Conservation (phyloP, 2,113 vertebrate species). For the Alligator mississippiensis region DNA sequence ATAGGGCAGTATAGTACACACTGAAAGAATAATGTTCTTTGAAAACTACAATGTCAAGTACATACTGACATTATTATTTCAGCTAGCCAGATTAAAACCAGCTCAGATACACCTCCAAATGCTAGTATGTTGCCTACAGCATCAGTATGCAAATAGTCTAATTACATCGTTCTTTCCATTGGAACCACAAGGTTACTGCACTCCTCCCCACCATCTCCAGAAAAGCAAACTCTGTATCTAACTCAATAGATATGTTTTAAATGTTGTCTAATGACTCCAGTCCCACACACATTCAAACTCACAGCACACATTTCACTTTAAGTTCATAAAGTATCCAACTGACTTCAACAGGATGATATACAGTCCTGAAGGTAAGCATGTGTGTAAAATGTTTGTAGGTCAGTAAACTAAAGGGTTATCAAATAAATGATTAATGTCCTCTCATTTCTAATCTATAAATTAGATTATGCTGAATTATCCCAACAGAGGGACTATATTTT, state of each 20-base stretch:
- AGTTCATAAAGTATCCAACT: not conserved
- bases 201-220: fast-evolving
- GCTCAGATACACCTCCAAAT: too few species aligned
- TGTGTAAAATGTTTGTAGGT: not conserved
- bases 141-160: too few species aligned
- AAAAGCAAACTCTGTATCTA: not conserved
- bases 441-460: not conserved
- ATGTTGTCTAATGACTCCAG: not conserved
- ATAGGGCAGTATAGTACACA: too few species aligned
- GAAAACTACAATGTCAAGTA: too few species aligned
- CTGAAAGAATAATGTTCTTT: too few species aligned
- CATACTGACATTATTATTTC: too few species aligned
- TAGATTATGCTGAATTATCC: not conserved
- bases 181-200: not conserved
- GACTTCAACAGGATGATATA: not conserved
- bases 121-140: too few species aligned
- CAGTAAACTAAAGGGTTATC: not conserved
- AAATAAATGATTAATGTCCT: not conserved
- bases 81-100: too few species aligned
- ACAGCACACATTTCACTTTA: not conserved
- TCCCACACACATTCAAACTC: not conserved
- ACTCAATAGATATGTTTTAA: not conserved
- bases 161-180: not conserved
- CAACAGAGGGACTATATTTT: not conserved
- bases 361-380: not conserved